phyloP scores from a whole-genome alignment of 1,140 invertebrate genomes.

The Aphis craccivora region DNA sequence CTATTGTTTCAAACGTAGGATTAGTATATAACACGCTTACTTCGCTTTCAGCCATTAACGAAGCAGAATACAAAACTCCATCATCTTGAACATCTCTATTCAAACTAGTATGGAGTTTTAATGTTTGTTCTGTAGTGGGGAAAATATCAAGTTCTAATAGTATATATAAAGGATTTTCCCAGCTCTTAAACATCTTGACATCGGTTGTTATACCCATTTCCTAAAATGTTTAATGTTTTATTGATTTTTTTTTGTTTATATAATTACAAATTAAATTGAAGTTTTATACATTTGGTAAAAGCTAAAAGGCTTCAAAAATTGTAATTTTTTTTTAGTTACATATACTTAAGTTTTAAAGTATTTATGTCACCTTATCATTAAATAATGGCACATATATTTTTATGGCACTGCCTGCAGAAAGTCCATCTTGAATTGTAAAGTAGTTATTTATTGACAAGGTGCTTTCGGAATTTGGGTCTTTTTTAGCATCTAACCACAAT shows the following conservation, averaged over 20 bases:
- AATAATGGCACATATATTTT: not conserved
- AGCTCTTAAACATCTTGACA: not conserved
- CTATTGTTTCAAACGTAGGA: not conserved
- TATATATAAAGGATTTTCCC: not conserved
- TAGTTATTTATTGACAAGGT: not conserved
- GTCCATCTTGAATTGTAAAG: not conserved
- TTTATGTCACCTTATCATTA: slow-evolving; percentile 24
- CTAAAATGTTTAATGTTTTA: not conserved
- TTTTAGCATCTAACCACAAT: not conserved
- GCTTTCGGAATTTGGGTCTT: not conserved
- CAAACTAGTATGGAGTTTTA: not conserved
- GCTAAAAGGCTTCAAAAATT: no score
- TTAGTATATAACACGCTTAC: not conserved
- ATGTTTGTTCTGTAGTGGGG: not conserved
- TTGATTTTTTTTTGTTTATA: not conserved
- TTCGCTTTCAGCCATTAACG: not conserved
- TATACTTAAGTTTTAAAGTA: not conserved
- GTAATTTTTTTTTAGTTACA: no score
- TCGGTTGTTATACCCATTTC: not conserved
- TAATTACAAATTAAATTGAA: not conserved
- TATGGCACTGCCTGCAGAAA: not conserved
- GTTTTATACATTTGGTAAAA: not conserved
- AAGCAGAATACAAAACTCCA: slow-evolving; percentile 30
- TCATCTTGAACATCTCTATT: not conserved
- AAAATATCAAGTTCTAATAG: slow-evolving; percentile 44